Evolutionary conservation across 2,113 vertebrate species (phyloP).

Genomic region (Antidorcas marsupialis): DNA sequence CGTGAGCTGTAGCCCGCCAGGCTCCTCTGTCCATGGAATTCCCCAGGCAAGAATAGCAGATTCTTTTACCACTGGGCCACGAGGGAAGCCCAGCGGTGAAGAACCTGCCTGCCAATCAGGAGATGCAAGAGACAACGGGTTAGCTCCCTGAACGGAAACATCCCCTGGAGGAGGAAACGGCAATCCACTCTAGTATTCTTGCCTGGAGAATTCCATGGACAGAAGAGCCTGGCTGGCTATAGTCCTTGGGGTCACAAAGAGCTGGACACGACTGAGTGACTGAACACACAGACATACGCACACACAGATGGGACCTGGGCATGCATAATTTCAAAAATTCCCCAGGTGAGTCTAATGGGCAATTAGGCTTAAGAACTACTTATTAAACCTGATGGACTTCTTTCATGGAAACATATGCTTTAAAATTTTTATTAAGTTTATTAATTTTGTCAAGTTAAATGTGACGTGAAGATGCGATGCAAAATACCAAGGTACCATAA

Average conservation of each 20-base stretch:
- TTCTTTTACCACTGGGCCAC: neutral
- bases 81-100: neutral
- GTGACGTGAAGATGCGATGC: neutral
- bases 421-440: constrained; percentile 13
- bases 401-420: neutral
- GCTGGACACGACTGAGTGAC: neutral
- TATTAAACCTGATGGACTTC: neutral
- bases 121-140: neutral
- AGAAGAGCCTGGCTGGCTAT: neutral
- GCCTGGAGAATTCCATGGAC: neutral
- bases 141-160: neutral
- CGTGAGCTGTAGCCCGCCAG: rapidly evolving
- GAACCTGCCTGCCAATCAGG: neutral
- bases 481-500: constrained; percentile 10
- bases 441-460: neutral
- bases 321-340: neutral
- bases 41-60: neutral
- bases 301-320: neutral
- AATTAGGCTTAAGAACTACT: neutral
- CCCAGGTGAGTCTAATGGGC: neutral
- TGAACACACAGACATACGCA: neutral
- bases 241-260: neutral
- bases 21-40: neutral
- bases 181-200: neutral
- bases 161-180: neutral